Evolutionary conservation across 2,797 vertebrate genomes (phyloP).

Genomic region (Sebastes kiyomatsui): DNA sequence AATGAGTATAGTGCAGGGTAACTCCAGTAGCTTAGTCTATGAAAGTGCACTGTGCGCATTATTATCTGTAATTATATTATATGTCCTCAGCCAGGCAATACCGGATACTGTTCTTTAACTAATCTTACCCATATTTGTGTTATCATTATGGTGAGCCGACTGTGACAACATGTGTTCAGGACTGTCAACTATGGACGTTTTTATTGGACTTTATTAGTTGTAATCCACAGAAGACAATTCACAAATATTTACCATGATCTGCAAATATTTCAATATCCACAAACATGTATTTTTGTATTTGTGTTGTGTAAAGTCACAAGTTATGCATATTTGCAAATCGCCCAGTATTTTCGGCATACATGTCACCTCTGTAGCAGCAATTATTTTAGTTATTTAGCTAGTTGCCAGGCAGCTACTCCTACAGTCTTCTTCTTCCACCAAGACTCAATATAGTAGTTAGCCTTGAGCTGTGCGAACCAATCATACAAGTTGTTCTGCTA

Average conservation of each 20-base stretch:
- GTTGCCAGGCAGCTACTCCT: neutral
- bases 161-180: neutral
- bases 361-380: neutral
- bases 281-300: neutral
- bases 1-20: too few species aligned
- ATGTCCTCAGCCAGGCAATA: neutral
- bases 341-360: too few species aligned
- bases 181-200: too few species aligned
- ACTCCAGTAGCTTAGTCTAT: too few species aligned
- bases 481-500: neutral
- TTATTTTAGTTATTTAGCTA: neutral
- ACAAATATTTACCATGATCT: too few species aligned
- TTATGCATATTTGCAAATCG: too few species aligned
- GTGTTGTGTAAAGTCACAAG: too few species aligned
- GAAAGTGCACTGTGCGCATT: too few species aligned
- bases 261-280: too few species aligned
- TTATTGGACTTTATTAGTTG: too few species aligned
- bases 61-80: neutral
- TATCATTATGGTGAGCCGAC: accelerated
- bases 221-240: too few species aligned
- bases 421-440: neutral
- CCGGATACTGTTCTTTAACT: accelerated
- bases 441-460: neutral
- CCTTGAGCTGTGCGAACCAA: neutral
- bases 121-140: neutral